A percentile compares a stretch with the other conserved stretches of the same genome.
Evolutionary conservation across 2,797 vertebrate species (phyloP).

Genomic region (Gymnodraco acuticeps): DNA sequence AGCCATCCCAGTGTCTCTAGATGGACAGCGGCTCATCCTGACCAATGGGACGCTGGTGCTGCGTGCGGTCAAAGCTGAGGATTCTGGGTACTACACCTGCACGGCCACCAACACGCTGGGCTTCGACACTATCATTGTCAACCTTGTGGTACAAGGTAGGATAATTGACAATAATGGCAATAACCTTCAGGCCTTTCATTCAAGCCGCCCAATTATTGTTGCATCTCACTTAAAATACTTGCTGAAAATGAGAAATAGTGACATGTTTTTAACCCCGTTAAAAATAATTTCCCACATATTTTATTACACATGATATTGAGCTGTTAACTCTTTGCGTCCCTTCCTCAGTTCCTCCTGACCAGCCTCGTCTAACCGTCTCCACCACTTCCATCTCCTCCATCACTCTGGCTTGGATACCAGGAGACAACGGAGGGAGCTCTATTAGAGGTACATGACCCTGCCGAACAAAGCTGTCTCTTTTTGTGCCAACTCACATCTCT

Average conservation of each 20-base stretch:
- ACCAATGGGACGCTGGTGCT: slow-evolving; percentile 94
- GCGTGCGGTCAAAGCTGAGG: slow-evolving; percentile 95
- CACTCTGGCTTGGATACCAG: slow-evolving; percentile 97
- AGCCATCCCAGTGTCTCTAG: slow-evolving; percentile 91
- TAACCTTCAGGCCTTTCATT: not conserved
- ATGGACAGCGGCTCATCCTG: slow-evolving; percentile 94
- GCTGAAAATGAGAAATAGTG: not conserved
- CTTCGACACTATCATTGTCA: slow-evolving; percentile 98
- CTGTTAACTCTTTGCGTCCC: slow-evolving; percentile 20
- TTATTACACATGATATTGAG: not conserved
- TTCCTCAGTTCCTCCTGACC: slow-evolving; percentile 92
- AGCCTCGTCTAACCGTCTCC: slow-evolving; percentile 96
- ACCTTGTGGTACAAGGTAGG: slow-evolving; percentile 97
- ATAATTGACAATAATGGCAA: not conserved
- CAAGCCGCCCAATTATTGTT: not conserved
- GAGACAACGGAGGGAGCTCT: slow-evolving; percentile 98
- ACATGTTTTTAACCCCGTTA: not conserved
- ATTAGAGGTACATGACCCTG: slow-evolving; percentile 89
- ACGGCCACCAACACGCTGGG: slow-evolving; percentile 97
- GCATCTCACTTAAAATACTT: not conserved
- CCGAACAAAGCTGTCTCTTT: slow-evolving; percentile 1
- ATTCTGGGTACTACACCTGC: slow-evolving; percentile 98
- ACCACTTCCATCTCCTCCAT: slow-evolving; percentile 98
- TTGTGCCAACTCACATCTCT: slow-evolving; percentile 17
- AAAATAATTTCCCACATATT: not conserved